phyloP scores from a whole-genome alignment of 2,888 invertebrate species.

The Himalopsyche anomala region DNA sequence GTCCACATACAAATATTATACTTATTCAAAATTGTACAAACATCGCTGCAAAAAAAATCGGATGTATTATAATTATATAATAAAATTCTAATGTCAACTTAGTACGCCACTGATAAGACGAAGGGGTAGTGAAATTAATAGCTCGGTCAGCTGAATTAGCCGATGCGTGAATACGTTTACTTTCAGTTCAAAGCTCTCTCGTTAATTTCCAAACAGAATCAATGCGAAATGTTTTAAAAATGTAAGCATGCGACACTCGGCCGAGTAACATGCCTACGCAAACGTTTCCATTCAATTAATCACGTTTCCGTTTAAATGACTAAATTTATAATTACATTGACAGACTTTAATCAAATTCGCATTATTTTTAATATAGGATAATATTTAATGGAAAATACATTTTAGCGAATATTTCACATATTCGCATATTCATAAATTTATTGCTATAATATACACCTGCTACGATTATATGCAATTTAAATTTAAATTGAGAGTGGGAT shows the following conservation, averaged over 20 bases:
- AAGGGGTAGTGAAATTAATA: conserved; percentile 58
- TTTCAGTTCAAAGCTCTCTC: conserved; percentile 53
- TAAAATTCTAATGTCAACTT: not conserved
- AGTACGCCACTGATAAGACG: not conserved
- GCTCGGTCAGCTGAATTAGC: conserved; percentile 64
- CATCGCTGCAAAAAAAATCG: no score
- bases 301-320: not conserved
- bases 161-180: conserved; percentile 62
- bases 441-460: no score
- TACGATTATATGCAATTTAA: no score
- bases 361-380: no score
- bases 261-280: not conserved
- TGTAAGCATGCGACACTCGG: not conserved
- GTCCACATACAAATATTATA: no score
- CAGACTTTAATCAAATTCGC: no score
- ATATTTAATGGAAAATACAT: no score
- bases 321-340: not conserved
- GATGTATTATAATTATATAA: no score
- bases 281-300: not conserved
- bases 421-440: no score
- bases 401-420: no score
- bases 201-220: conserved; percentile 55
- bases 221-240: not conserved
- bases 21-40: no score
- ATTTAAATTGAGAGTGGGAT: no score